Conservation (phyloP, 2,113 vertebrate species). For the Lagopus leucura region DNA sequence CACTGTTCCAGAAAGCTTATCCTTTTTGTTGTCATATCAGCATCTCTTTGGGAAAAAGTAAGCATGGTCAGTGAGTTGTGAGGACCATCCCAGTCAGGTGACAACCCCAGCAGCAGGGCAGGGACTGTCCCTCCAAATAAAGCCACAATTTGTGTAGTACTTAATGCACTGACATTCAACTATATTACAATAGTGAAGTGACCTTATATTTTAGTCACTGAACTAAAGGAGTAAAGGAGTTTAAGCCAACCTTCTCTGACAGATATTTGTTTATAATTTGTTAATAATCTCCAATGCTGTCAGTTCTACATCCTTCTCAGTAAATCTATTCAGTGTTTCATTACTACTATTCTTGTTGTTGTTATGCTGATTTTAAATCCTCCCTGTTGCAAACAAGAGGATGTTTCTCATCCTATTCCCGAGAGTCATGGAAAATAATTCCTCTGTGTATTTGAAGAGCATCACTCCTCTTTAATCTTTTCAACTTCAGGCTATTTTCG, state of each 20-base stretch:
- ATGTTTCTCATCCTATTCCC: neutral
- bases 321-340: neutral
- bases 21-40: neutral
- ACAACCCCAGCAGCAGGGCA: neutral
- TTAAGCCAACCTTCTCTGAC: neutral
- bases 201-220: neutral
- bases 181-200: neutral
- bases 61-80: neutral
- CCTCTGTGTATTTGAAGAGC: neutral
- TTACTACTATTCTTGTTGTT: neutral
- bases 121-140: neutral
- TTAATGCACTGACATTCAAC: neutral
- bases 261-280: neutral
- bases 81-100: neutral
- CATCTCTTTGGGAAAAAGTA: neutral
- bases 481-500: neutral
- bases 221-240: neutral
- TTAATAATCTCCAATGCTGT: neutral
- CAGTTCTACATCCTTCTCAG: neutral
- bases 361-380: neutral
- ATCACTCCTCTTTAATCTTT: neutral
- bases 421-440: neutral
- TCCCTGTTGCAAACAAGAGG: neutral
- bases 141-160: neutral
- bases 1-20: neutral